Conservation (phyloP, 2,113 vertebrate genomes). For the Physeter macrocephalus region DNA sequence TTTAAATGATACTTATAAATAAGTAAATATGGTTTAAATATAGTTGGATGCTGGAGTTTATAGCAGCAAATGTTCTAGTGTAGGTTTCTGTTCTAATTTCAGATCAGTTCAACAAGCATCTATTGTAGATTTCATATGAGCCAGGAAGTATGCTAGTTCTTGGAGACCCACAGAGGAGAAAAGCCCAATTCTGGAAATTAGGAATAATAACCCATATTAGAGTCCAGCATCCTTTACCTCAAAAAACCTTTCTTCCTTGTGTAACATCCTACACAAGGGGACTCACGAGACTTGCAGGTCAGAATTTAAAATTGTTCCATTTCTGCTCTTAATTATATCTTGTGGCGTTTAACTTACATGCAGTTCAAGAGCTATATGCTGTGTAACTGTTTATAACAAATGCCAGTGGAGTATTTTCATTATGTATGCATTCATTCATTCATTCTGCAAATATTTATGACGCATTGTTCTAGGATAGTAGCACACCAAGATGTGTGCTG, state of each 20-base stretch:
- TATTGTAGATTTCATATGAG: neutral
- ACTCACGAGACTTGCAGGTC: neutral
- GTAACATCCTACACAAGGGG: neutral
- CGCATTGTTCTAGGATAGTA: neutral
- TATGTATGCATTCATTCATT: neutral
- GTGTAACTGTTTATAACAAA: neutral
- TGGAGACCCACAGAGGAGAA: neutral
- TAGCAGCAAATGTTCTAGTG: neutral
- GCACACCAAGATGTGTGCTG: neutral
- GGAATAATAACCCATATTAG: neutral
- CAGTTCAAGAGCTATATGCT: neutral
- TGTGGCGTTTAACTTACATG: neutral
- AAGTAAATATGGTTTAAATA: slow-evolving; percentile 75
- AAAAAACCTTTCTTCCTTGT: neutral
- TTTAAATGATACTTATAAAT: slow-evolving; percentile 75
- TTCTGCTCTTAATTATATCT: neutral
- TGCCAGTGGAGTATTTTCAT: neutral
- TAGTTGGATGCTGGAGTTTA: slow-evolving; percentile 54
- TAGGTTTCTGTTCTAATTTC: slow-evolving; percentile 50
- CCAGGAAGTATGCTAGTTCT: neutral
- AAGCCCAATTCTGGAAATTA: neutral
- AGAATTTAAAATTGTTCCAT: neutral
- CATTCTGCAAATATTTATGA: neutral
- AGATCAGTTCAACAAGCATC: neutral
- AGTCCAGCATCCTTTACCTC: neutral